These are phyloP conservation scores for Ophion ventricosus DNA, from an alignment of 2,888 invertebrate species.

Conservation along the genomic window DNA sequence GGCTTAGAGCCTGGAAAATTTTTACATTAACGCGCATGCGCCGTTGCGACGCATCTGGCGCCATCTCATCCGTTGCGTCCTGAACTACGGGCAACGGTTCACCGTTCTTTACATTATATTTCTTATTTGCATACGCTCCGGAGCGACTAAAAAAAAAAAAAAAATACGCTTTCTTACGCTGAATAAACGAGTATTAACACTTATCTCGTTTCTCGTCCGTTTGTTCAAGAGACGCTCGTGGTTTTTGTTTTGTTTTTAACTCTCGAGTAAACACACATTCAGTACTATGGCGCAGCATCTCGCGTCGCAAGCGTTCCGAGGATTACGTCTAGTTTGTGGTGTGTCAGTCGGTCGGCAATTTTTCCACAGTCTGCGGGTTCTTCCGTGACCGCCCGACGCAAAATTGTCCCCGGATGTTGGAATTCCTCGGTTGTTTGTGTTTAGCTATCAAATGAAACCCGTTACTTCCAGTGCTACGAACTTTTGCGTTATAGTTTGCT, in stretches of 20 bases:
- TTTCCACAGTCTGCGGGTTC: background rate
- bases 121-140: background rate
- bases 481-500: background rate
- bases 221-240: background rate
- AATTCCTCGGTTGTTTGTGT: background rate
- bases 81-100: too few species aligned
- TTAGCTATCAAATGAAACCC: background rate
- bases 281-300: background rate
- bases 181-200: constrained; percentile 1
- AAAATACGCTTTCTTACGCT: background rate
- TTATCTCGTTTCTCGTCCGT: constrained; percentile 15
- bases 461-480: background rate
- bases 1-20: too few species aligned
- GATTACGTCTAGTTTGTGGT: background rate
- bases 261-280: constrained; percentile 11
- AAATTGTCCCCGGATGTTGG: background rate
- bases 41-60: too few species aligned
- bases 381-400: background rate
- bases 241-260: background rate
- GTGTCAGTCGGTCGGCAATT: background rate
- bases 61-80: too few species aligned
- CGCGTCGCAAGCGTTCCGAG: background rate
- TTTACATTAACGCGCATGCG: too few species aligned
- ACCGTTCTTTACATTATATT: background rate
- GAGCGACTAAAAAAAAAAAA: background rate